phyloP scores from a whole-genome alignment of 2,888 invertebrate genomes.

The Phasia obesa region DNA sequence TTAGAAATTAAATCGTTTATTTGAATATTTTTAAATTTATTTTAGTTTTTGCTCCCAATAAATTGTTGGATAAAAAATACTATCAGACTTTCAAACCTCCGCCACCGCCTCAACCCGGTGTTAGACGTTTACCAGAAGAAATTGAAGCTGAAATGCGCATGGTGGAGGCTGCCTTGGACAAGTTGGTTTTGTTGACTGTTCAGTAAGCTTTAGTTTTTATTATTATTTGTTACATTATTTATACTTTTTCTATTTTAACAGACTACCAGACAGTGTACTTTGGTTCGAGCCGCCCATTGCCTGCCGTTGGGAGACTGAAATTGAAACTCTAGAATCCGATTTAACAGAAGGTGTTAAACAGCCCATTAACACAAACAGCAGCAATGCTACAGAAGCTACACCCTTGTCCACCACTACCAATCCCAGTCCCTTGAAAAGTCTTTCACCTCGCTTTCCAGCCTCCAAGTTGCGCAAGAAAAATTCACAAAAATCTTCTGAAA shows the following conservation, averaged over 20 bases:
- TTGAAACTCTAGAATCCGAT: conserved; percentile 80
- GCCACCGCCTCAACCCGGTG: conserved; percentile 86
- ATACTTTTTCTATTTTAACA: conserved; percentile 75
- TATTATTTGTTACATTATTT: not conserved
- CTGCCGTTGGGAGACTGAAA: conserved; percentile 86
- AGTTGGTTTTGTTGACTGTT: conserved; percentile 87
- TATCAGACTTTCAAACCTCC: conserved; percentile 88
- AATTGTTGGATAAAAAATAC: conserved; percentile 85
- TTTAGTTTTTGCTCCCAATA: conserved; percentile 82
- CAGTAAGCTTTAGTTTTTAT: conserved; percentile 83
- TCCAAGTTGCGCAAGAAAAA: conserved; percentile 73
- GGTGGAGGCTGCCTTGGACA: conserved; percentile 89
- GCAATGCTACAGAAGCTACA: conserved; percentile 73
- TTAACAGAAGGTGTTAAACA: conserved; percentile 76
- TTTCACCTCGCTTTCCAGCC: conserved; percentile 76
- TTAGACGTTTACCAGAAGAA: conserved; percentile 89
- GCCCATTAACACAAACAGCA: conserved; percentile 32
- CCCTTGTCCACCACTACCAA: conserved; percentile 76
- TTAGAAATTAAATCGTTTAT: not conserved
- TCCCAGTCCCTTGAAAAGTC: conserved; percentile 76
- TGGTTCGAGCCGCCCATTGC: conserved; percentile 91
- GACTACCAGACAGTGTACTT: conserved; percentile 87
- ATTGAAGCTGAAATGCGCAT: conserved; percentile 90
- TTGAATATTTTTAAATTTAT: conserved; percentile 14
- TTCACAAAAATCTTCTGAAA: conserved; percentile 73